Evolutionary conservation across 2,113 vertebrate genomes (phyloP), one percentile per base, ranked within the genome.

Genomic region (Pseudorhombus dupliciocellatus): DNA sequence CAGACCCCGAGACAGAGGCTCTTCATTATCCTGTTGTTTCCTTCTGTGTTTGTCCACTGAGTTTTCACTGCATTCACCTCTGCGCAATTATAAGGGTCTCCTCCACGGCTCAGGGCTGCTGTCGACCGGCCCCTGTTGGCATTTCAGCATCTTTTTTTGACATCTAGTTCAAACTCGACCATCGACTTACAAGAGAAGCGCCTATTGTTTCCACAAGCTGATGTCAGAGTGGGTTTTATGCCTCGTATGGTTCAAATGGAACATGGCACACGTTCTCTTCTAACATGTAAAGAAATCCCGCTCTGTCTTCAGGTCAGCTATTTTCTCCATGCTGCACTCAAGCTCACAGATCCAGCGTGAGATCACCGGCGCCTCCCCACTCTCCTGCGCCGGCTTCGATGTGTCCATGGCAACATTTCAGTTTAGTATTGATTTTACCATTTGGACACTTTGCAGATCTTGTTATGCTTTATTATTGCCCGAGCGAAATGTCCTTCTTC

Each of bases 391-490:
- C n/a, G 30, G 65, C 81, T 73, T 84, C 73, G 65, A 51, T 4
- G 87, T 90, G 75, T 85, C 87, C 81, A 90, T 87, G 87, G 84
- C 85, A 90, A 91, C 87, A 51, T 73, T 87, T 85, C 83, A 88
- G 72, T 83, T 87, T 79, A 66, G 58, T 86, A 90, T 90, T 89
- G 86, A 90, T 91, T 88, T 86, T 80, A 62, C 77, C 80, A 90
- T 91, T 81, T 66, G 44, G 84, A 83, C 86, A 85, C 86, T 89
- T 87, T 89, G 80, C 84, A 84, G 82, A 89, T 91, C 80, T 85
- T 87, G 84, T 90, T 90, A 90, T 73, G 71, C 52, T 70, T 79
- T 86, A 88, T 90, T 90, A 88, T 73, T 63, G 66, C 66, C 68
- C 4, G 58, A 80, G 74, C 63, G 58, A 75, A 81, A 88, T 84